Evolutionary conservation across 2,113 vertebrate genomes (phyloP).

Genomic region (Phalacrocorax pelagicus): DNA sequence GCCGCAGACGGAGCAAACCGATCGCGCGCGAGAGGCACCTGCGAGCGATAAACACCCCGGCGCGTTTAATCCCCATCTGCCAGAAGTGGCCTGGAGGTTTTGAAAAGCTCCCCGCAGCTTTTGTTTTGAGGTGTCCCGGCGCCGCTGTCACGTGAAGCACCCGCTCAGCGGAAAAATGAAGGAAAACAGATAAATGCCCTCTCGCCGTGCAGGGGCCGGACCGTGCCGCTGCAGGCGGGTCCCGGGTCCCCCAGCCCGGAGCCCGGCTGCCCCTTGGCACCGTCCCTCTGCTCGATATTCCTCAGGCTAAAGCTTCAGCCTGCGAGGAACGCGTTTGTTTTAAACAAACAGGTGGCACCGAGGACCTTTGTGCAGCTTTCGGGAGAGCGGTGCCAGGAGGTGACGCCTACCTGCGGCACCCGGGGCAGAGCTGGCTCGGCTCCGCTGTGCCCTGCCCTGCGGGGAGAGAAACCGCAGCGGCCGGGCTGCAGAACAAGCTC

Average conservation of each 20-base stretch:
- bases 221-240: background rate
- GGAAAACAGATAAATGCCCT: background rate
- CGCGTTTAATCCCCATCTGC: background rate
- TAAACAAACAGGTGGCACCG: background rate
- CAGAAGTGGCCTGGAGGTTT: background rate
- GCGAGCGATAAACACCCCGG: rapidly evolving
- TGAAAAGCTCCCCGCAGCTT: background rate
- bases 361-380: background rate
- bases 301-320: background rate
- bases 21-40: background rate
- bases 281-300: rapidly evolving
- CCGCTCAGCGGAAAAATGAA: background rate
- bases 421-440: background rate
- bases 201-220: rapidly evolving
- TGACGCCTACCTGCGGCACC: background rate
- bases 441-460: background rate
- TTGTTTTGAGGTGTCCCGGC: rapidly evolving
- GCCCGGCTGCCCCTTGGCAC: background rate
- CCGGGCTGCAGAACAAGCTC: too few relatives aligned
- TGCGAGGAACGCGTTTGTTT: background rate
- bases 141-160: rapidly evolving
- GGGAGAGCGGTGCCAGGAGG: background rate
- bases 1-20: background rate
- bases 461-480: background rate
- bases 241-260: rapidly evolving